These are phyloP conservation scores for Engystomops pustulosus DNA, from an alignment of 2,113 vertebrate genomes.

Conservation along the genomic window DNA sequence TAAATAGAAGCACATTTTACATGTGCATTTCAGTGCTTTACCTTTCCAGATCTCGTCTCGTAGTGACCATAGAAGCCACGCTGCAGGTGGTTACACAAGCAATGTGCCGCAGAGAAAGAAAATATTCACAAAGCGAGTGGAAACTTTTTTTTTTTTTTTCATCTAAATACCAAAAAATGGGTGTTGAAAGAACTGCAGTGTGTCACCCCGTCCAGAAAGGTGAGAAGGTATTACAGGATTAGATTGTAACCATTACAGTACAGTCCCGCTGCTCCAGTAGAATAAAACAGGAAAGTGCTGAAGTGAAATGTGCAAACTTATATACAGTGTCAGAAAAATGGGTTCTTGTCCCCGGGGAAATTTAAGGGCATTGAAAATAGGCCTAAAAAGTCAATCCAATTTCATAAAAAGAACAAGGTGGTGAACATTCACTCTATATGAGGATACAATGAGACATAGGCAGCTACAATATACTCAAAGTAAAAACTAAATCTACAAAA, in stretches of 20 bases:
- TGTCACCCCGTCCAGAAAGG: conserved; percentile 57
- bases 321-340: conserved; percentile 30
- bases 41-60: conserved; percentile 12
- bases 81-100: conserved; percentile 52
- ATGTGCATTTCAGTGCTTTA: neutral
- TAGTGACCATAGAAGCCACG: conserved; percentile 32
- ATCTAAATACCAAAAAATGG: conserved; percentile 49
- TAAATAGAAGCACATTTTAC: conserved; percentile 16
- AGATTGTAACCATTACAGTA: conserved; percentile 52
- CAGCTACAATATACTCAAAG: no score
- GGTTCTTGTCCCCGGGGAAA: conserved; percentile 26
- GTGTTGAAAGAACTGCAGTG: conserved; percentile 57
- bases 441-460: no score
- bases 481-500: no score
- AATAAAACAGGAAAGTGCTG: conserved; percentile 42
- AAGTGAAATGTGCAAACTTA: conserved; percentile 27
- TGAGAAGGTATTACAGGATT: conserved; percentile 58
- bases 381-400: neutral
- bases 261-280: conserved; percentile 26
- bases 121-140: conserved; percentile 49
- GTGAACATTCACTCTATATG: neutral
- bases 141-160: conserved; percentile 43
- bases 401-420: neutral
- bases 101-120: conserved; percentile 43
- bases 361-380: neutral